phyloP scores from a whole-genome alignment of 2,888 invertebrate species.

The Cryptocheilus praepositus region DNA sequence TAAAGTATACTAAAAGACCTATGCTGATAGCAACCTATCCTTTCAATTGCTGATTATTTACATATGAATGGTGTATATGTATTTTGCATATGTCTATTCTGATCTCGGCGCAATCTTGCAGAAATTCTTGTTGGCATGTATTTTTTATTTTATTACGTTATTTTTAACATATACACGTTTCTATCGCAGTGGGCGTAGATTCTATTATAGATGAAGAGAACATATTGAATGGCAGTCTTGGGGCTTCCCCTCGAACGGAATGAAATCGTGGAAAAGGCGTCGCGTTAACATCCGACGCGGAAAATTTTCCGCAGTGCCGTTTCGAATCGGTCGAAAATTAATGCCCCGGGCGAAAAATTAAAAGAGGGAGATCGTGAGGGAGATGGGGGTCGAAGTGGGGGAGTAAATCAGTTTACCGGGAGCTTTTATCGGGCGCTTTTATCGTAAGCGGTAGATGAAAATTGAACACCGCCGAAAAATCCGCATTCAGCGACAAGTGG shows the following conservation, averaged over 20 bases:
- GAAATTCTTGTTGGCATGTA: too few relatives aligned
- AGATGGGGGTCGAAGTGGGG: slow-evolving; percentile 11
- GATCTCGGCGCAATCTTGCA: too few relatives aligned
- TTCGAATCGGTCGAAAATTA: slow-evolving; percentile 17
- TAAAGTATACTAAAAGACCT: too few relatives aligned
- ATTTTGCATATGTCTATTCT: too few relatives aligned
- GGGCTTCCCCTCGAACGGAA: neutral
- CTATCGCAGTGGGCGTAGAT: too few relatives aligned
- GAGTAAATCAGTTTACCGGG: slow-evolving; percentile 41
- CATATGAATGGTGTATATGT: too few relatives aligned
- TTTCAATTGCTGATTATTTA: too few relatives aligned
- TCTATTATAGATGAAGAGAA: too few relatives aligned
- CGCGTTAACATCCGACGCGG: slow-evolving; percentile 6
- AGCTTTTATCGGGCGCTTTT: slow-evolving; percentile 46
- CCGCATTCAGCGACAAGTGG: slow-evolving; percentile 33
- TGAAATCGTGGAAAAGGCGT: neutral
- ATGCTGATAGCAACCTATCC: too few relatives aligned
- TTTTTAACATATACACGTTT: too few relatives aligned
- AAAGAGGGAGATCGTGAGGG: slow-evolving; percentile 13
- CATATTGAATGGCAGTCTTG: neutral
- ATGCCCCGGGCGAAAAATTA: slow-evolving; percentile 34
- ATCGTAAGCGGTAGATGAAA: slow-evolving; percentile 43
- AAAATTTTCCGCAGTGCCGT: neutral
- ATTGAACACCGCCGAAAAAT: slow-evolving; percentile 37
- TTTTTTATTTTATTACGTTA: neutral